Percentiles rank a stretch among this genome's conserved stretches.
These are phyloP conservation scores for Odocoileus hemionus DNA, from an alignment of 2,113 vertebrate genomes.

Conservation along the genomic window DNA sequence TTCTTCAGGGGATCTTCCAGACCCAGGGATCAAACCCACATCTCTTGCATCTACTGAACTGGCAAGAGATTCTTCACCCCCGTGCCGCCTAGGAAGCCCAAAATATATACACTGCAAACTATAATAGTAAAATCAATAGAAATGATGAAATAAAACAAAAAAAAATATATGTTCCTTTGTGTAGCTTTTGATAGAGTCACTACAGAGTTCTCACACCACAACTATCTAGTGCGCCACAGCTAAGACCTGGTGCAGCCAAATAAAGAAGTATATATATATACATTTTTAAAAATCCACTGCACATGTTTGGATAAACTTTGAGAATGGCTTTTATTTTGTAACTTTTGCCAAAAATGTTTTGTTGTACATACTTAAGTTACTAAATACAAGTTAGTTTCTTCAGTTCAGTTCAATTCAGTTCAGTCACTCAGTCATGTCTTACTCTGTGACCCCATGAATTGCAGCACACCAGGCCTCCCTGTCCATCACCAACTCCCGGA, in stretches of 20 bases:
- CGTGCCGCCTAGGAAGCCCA: neutral
- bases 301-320: neutral
- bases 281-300: neutral
- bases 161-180: neutral
- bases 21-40: neutral
- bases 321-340: neutral
- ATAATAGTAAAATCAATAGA: neutral
- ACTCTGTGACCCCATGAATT: too few relatives aligned
- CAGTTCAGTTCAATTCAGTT: too few relatives aligned
- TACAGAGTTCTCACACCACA: neutral
- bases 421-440: too few relatives aligned
- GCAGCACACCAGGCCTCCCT: too few relatives aligned
- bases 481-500: too few relatives aligned
- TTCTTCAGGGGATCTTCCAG: neutral
- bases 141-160: neutral
- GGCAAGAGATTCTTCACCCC: neutral
- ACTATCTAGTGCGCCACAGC: accelerated
- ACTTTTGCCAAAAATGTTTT: neutral
- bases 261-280: neutral
- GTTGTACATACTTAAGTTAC: neutral
- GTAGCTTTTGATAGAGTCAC: neutral
- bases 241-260: neutral
- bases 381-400: neutral
- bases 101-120: neutral
- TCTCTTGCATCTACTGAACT: neutral